Percentiles rank a stretch among this genome's conserved stretches.
Conservation (phyloP, 2,888 invertebrate genomes). For the Troides oblongomaculatus region DNA sequence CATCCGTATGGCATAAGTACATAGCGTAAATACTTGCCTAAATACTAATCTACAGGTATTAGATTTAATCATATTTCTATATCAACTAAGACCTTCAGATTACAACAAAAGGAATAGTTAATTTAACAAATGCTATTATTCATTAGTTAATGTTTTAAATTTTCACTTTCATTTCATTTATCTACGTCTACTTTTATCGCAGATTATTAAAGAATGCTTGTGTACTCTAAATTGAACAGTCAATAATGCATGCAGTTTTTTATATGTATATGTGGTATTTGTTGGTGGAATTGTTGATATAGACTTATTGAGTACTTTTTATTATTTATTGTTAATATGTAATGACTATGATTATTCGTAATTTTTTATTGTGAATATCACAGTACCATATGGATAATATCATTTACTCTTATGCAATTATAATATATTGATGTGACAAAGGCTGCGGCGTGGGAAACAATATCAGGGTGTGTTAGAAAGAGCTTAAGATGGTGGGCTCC, state of each 20-base stretch:
- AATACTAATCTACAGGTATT: background rate
- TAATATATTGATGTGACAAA: conserved; percentile 2
- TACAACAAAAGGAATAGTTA: background rate
- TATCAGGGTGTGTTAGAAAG: background rate
- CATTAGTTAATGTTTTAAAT: background rate
- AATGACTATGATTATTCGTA: conserved; percentile 50
- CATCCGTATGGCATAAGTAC: background rate
- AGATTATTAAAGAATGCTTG: background rate
- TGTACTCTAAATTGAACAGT: too few relatives aligned
- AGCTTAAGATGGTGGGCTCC: background rate
- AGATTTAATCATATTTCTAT: conserved; percentile 18
- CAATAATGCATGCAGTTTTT: background rate
- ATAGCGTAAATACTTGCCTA: background rate
- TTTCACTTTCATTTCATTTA: background rate
- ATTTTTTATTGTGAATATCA: conserved; percentile 43
- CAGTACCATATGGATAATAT: conserved; percentile 46
- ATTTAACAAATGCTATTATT: too few relatives aligned
- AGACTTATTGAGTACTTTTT: conserved; percentile 34
- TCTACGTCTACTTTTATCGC: background rate
- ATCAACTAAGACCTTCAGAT: conserved; percentile 17
- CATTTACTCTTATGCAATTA: conserved; percentile 24
- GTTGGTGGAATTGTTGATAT: conserved; percentile 36
- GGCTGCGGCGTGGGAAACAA: background rate
- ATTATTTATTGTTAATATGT: conserved; percentile 26
- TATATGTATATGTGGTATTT: conserved; percentile 15